Evolutionary conservation across 2,888 invertebrate genomes (phyloP), one percentile per base, ranked within the genome.

Genomic region (Lochmaea crataegi): DNA sequence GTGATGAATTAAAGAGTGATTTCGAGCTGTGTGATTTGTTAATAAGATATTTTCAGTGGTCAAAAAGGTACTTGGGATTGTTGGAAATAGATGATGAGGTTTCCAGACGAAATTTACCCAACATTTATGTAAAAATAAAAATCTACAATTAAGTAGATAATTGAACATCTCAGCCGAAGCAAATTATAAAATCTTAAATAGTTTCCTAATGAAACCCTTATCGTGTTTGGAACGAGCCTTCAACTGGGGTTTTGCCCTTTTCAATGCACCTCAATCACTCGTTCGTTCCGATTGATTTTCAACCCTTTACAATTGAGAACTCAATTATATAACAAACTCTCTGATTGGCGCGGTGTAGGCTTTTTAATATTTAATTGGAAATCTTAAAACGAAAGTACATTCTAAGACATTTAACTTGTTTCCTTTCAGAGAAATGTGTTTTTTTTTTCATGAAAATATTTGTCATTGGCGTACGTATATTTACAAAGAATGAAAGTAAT

Each of bases 241-340:
- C 69, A 69, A 22, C 63, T 69, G 53, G 51, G 63, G 69, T 69
- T 56, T 69, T 32, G 69, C 69, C 69, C 56, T 69, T 69, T 63
- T 69, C 69, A 69, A 63, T 69, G 51, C 61, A 69, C 63, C 69
- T 69, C 69, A 63, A 69, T 69, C 53, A 69, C 63, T 56, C 61
- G 53, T 57, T 63, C 61, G 38, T 69, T 69, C 53, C 48, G 51
- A 63, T 61, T 63, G 61, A 56, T 69, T 65, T 65, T 69, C 69
- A 63, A 69, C 69, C 69, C 69, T 63, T 69, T 42, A 41, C 12
- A 69, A 61, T 61, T 58, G 48, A 63, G 18, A 63, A 22, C 61
- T 69, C 41, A 69, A 69, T 69, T 69, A 69, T 69, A 53, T 63
- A 69, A 41, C n/a, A 69, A 32, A 63, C 42, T 51, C 45, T 61